These are phyloP conservation scores for Coregonus sp. DNA, from an alignment of 2,797 vertebrate genomes.

Conservation along the genomic window DNA sequence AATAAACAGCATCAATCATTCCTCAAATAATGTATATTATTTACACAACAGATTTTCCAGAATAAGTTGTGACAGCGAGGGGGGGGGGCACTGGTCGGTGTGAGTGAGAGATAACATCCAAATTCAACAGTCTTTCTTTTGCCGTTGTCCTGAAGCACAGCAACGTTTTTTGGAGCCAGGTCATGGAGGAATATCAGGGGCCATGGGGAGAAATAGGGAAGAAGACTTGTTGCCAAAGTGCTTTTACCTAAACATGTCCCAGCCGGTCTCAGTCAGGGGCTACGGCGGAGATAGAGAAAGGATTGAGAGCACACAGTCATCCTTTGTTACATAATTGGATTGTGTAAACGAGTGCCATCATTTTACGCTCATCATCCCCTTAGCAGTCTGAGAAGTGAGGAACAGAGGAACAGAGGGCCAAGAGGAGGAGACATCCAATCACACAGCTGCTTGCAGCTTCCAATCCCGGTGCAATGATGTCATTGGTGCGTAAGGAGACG, in stretches of 20 bases:
- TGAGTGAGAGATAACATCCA: conserved; percentile 32
- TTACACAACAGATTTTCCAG: conserved; percentile 68
- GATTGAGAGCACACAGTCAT: conserved; percentile 32
- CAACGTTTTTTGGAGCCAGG: conserved; percentile 41
- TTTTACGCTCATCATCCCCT: conserved; percentile 13
- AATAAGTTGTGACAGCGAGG: conserved; percentile 39
- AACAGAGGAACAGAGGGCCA: conserved; percentile 29
- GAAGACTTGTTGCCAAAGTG: conserved; percentile 55
- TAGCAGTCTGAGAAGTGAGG: conserved; percentile 50
- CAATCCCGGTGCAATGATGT: conserved; percentile 51
- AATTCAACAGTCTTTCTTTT: conserved; percentile 49
- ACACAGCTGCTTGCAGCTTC: conserved; percentile 44
- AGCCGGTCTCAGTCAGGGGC: conserved; percentile 28
- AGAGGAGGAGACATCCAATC: conserved; percentile 34
- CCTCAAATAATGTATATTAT: conserved; percentile 63
- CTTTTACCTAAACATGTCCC: conserved; percentile 46
- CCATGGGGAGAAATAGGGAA: not conserved
- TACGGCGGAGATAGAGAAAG: conserved; percentile 30
- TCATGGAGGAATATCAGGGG: conserved; percentile 11
- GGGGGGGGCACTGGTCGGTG: not conserved
- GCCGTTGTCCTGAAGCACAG: conserved; percentile 60
- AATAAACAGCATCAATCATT: conserved; percentile 71
- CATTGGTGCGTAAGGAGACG: conserved; percentile 27
- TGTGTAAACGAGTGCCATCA: conserved; percentile 52
- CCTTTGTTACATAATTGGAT: conserved; percentile 34